Evolutionary conservation across 2,113 vertebrate species (phyloP), one percentile per base, ranked within the genome.

Genomic region (Osmerus mordax): DNA sequence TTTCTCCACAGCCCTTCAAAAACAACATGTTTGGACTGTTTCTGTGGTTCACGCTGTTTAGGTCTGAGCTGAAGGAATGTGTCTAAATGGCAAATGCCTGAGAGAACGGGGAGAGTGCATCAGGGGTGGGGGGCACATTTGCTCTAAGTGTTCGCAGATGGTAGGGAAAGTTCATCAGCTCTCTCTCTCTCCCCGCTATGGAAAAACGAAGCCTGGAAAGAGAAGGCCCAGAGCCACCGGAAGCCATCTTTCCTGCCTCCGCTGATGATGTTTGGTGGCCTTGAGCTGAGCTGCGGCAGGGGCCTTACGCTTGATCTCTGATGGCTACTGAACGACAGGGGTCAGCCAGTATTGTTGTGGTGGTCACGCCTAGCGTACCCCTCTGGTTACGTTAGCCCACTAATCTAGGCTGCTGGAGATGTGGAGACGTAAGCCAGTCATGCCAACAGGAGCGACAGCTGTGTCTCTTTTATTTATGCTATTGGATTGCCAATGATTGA

Each of bases 91-190:
- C 85, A 88, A 87, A 86, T 84, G 83, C 87, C 86, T 83, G 69
- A 55, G 83, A 82, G 86, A 86, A 86, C 71, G 71, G 41, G 83
- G 82, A 84, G 82, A 86, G 83, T 83, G 78, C 83, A 85, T 86
- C 76, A 70, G 70, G 76, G 69, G 52, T 53, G 53, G 78, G 78
- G 85, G 87, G 81, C 67, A 88, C 85, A 87, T 90, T 86, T 87
- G 78, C 81, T 76, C 41, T 91, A 92, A 93, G 85, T 86, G 79
- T 88, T 93, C 80, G 74, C 91, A 92, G 91, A 92, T 93, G 91
- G 91, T 87, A 81, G 81, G 75, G 82, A 87, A 89, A 90, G 87
- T 90, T 90, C 84, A 87, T 91, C 85, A 86, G 82, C 74, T 81
- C 77, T 69, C 76, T 85, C 64, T 13, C 18, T 41, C 78, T 78